Conservation (phyloP, 2,113 vertebrate genomes). For the Paradoxurus hermaphroditus region DNA sequence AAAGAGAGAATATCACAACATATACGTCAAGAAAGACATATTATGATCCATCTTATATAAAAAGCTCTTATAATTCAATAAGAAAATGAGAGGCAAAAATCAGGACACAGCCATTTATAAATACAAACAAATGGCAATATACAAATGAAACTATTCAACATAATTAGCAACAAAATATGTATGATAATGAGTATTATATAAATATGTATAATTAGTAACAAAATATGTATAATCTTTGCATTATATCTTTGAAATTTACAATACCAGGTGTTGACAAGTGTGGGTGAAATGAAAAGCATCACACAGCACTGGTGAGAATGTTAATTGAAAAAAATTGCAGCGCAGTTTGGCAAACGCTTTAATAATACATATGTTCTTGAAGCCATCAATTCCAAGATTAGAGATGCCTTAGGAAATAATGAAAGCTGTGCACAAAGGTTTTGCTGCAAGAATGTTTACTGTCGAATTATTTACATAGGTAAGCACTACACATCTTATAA, state of each 20-base stretch:
- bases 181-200: not conserved
- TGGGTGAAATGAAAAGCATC: not conserved
- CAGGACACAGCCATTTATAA: not conserved
- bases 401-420: constrained; percentile 1
- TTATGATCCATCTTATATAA: not conserved
- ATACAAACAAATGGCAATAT: not conserved
- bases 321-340: not conserved
- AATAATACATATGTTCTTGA: not conserved
- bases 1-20: not conserved
- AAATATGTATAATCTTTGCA: not conserved
- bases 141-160: not conserved
- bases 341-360: not conserved
- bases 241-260: not conserved
- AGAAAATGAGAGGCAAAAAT: not conserved
- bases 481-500: not conserved
- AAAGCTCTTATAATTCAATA: constrained; percentile 17
- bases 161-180: not conserved
- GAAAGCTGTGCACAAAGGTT: not conserved
- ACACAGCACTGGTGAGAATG: not conserved
- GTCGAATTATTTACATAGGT: not conserved
- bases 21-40: not conserved
- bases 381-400: not conserved
- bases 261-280: not conserved
- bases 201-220: not conserved
- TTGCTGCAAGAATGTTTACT: not conserved